These are phyloP conservation scores for Alcis repandata DNA, from an alignment of 2,888 invertebrate genomes.

Conservation along the genomic window DNA sequence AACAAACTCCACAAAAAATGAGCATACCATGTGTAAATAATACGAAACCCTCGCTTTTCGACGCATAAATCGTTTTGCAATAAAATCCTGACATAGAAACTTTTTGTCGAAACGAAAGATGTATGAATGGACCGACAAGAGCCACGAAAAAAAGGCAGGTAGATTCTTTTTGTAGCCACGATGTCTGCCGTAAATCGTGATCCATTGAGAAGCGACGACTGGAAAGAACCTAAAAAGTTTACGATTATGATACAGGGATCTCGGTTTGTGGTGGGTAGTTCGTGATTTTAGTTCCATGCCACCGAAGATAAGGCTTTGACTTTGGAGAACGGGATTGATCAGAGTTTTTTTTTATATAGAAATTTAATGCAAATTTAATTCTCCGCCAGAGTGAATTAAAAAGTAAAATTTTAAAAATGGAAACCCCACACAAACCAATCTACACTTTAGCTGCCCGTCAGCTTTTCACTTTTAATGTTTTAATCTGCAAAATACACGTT, in stretches of 20 bases:
- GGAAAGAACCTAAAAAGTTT: constrained; percentile 64
- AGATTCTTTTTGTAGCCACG: constrained; percentile 76
- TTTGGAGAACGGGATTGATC: too few species aligned
- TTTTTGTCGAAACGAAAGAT: constrained; percentile 45
- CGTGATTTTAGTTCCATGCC: background rate
- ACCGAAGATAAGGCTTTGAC: too few species aligned
- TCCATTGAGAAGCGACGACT: constrained; percentile 70
- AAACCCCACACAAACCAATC: too few species aligned
- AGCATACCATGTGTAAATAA: constrained; percentile 28
- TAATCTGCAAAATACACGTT: too few species aligned
- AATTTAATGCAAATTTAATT: too few species aligned
- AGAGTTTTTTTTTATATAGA: too few species aligned
- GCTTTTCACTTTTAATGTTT: too few species aligned
- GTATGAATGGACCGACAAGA: constrained; percentile 40
- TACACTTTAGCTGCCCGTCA: too few species aligned
- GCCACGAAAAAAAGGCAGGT: constrained; percentile 55
- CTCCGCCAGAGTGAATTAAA: too few species aligned
- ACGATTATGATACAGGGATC: constrained; percentile 24
- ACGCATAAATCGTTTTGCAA: constrained; percentile 36
- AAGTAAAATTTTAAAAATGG: too few species aligned
- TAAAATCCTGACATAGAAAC: constrained; percentile 42
- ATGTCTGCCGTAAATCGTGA: constrained; percentile 80
- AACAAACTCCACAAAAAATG: constrained; percentile 38
- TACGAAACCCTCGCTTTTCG: constrained; percentile 25
- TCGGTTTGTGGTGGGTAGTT: background rate